Evolutionary conservation across 2,113 vertebrate species (phyloP).

Genomic region (Prietella phreatophila): DNA sequence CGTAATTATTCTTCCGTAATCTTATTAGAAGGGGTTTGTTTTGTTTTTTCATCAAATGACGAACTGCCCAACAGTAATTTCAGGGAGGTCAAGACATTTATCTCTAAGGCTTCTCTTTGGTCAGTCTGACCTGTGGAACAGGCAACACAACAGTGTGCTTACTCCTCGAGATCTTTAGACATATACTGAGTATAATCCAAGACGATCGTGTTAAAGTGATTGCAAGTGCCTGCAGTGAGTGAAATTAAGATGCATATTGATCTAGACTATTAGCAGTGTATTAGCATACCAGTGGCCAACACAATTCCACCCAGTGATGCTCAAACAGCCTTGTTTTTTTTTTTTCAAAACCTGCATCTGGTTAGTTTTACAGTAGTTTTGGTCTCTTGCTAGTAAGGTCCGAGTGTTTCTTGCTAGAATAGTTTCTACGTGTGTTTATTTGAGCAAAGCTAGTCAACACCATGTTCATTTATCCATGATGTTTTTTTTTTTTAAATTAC

Average conservation of each 20-base stretch:
- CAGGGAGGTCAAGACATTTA: constrained; percentile 65
- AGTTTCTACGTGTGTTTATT: constrained; percentile 29
- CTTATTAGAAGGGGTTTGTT: constrained; percentile 60
- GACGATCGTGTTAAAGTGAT: constrained; percentile 29
- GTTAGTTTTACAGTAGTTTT: constrained; percentile 47
- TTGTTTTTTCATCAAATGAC: constrained; percentile 47
- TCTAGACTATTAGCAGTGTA: background rate
- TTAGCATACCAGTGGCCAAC: background rate
- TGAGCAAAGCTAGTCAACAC: constrained; percentile 77
- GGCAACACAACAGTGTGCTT: constrained; percentile 32
- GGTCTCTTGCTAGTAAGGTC: constrained; percentile 48
- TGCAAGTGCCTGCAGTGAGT: constrained; percentile 30
- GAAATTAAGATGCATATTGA: constrained; percentile 41
- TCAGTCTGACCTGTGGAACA: constrained; percentile 70
- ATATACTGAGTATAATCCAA: constrained; percentile 14
- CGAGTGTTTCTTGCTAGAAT: constrained; percentile 41
- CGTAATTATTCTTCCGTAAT: constrained; percentile 66
- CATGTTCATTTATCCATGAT: constrained; percentile 54
- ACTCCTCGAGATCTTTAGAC: constrained; percentile 25
- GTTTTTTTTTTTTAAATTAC: constrained; percentile 60
- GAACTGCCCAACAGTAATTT: constrained; percentile 79
- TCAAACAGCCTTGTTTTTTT: constrained; percentile 14
- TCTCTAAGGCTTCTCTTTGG: constrained; percentile 94
- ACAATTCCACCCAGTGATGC: constrained; percentile 21
- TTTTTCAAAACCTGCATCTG: constrained; percentile 29